Conservation (phyloP, 2,888 invertebrate species). For the Polydesmus complanatus region DNA sequence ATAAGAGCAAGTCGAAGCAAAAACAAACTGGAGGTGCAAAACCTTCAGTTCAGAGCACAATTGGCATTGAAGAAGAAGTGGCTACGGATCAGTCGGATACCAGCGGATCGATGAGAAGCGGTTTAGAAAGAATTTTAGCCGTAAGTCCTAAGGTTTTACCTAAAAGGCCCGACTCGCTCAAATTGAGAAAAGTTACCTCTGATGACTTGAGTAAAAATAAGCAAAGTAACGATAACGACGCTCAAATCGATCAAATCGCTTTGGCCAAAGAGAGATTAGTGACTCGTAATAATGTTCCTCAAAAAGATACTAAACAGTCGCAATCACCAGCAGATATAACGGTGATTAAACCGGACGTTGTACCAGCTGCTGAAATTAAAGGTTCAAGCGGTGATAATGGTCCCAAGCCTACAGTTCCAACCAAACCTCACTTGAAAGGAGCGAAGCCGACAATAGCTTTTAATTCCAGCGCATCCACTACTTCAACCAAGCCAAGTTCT, state of each 20-base stretch:
- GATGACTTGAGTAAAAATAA: conserved; percentile 27
- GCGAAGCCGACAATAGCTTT: conserved; percentile 14
- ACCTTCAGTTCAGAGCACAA: conserved; percentile 13
- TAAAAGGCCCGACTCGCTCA: conserved; percentile 14
- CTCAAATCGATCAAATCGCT: not conserved
- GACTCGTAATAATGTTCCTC: not conserved
- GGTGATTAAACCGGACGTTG: conserved; percentile 12
- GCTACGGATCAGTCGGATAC: not conserved
- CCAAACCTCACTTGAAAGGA: conserved; percentile 47
- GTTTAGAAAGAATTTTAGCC: not conserved
- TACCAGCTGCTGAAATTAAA: conserved; percentile 4
- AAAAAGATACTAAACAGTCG: conserved; percentile 27
- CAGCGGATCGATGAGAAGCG: not conserved
- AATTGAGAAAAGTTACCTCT: conserved; percentile 9
- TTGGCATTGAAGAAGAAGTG: conserved; percentile 1
- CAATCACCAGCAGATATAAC: conserved; percentile 12
- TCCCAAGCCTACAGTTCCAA: conserved; percentile 55
- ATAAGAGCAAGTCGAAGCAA: conserved; percentile 20
- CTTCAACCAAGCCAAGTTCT: not conserved
- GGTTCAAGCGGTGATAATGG: conserved; percentile 13
- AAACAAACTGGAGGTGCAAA: conserved; percentile 15
- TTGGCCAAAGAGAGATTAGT: conserved; percentile 14
- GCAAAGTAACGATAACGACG: not conserved
- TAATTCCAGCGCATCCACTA: conserved; percentile 22
- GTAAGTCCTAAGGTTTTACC: conserved; percentile 12